These are phyloP conservation scores for Malacosoma neustria DNA, from an alignment of 2,888 invertebrate genomes.

Conservation along the genomic window DNA sequence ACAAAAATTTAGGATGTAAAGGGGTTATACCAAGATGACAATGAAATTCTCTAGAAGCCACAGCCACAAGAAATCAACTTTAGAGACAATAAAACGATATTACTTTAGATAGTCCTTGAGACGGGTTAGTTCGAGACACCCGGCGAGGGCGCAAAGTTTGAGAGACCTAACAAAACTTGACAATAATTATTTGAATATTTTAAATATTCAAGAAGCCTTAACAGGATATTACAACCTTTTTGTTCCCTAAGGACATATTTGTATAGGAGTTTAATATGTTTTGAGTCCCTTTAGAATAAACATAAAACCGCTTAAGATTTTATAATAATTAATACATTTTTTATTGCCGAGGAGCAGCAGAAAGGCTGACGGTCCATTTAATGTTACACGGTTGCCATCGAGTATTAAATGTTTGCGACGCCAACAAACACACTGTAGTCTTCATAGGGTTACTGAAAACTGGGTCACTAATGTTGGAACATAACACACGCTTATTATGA, in stretches of 20 bases:
- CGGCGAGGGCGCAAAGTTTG: not conserved
- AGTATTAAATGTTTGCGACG: no score
- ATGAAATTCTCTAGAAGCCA: no score
- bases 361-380: no score
- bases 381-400: no score
- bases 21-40: no score
- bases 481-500: no score
- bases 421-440: no score
- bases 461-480: no score
- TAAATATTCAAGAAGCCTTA: slow-evolving; percentile 19
- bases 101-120: slow-evolving; percentile 14
- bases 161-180: slow-evolving; percentile 8
- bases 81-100: slow-evolving; percentile 10
- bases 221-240: slow-evolving; percentile 25
- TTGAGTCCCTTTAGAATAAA: slow-evolving; percentile 22
- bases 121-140: slow-evolving; percentile 8
- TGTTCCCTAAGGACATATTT: slow-evolving; percentile 20
- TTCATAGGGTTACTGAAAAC: no score
- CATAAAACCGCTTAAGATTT: slow-evolving; percentile 27
- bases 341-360: no score
- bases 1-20: no score
- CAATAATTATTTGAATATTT: slow-evolving; percentile 16
- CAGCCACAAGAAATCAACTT: slow-evolving; percentile 22
- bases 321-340: no score
- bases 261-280: slow-evolving; percentile 28